phyloP scores from a whole-genome alignment of 2,797 vertebrate species.

The Halcyon smyrnensis region DNA sequence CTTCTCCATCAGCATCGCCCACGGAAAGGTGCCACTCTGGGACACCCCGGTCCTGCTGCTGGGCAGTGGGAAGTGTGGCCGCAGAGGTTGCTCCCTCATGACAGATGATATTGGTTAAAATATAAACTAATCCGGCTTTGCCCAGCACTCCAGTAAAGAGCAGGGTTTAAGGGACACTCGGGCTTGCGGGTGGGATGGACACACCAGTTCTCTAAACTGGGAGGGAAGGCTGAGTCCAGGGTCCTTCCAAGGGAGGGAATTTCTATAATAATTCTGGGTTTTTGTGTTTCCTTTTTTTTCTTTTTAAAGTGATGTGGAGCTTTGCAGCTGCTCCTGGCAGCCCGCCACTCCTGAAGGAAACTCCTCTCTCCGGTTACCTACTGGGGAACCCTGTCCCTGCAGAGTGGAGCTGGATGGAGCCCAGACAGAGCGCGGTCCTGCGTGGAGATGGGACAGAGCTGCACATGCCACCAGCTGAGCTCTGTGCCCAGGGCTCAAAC shows the following conservation, averaged over 20 bases:
- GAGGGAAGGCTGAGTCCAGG: background rate
- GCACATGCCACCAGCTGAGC: rapidly evolving
- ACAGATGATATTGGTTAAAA: background rate
- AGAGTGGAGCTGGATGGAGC: background rate
- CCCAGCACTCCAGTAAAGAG: background rate
- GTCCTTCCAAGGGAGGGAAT: background rate
- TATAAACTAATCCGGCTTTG: background rate
- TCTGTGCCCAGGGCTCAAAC: background rate
- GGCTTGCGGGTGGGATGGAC: background rate
- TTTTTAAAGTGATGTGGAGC: background rate
- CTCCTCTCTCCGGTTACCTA: slow-evolving; percentile 62
- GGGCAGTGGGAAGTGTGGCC: background rate
- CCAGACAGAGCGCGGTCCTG: rapidly evolving
- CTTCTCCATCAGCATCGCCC: slow-evolving; percentile 29
- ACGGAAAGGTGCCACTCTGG: background rate
- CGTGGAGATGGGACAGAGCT: background rate
- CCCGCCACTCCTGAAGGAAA: slow-evolving; percentile 56
- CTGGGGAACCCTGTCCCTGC: slow-evolving; percentile 37
- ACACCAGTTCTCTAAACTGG: background rate
- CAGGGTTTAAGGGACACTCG: background rate
- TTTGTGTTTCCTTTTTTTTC: background rate
- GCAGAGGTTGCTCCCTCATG: rapidly evolving
- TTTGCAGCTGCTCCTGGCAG: slow-evolving; percentile 59
- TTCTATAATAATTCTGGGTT: background rate
- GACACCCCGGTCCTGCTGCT: background rate